phyloP scores from a whole-genome alignment of 2,888 invertebrate species.

The Frankliniella fusca region DNA sequence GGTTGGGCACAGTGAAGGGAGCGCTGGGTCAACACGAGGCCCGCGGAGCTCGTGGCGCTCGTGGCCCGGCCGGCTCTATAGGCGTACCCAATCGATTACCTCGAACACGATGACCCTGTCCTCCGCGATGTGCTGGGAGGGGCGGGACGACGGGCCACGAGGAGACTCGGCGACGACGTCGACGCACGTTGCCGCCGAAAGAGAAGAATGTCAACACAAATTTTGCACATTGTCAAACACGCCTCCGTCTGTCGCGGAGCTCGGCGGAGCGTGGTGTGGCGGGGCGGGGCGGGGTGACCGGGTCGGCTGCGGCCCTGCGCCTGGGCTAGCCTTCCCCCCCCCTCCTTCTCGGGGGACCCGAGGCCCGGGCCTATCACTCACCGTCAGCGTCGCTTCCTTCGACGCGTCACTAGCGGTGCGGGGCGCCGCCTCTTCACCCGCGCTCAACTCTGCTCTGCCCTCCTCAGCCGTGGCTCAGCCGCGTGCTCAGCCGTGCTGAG shows the following conservation, averaged over 20 bases:
- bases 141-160: background rate
- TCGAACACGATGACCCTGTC: too few species aligned
- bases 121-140: background rate
- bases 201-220: slow-evolving; percentile 11
- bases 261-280: background rate
- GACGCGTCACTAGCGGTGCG: background rate
- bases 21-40: background rate
- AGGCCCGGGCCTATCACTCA: slow-evolving; percentile 1
- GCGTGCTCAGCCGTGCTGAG: too few species aligned
- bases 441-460: background rate
- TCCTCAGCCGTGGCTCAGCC: too few species aligned
- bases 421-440: background rate
- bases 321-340: background rate
- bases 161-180: background rate
- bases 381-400: background rate
- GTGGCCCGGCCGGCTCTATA: background rate
- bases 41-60: background rate
- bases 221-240: slow-evolving; percentile 25
- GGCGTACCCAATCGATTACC: background rate
- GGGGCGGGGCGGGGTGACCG: background rate
- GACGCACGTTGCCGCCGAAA: background rate
- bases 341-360: background rate
- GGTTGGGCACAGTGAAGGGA: background rate
- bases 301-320: background rate
- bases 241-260: background rate